These are phyloP conservation scores for Glomeris marginata DNA, from an alignment of 2,888 invertebrate species.

Conservation along the genomic window DNA sequence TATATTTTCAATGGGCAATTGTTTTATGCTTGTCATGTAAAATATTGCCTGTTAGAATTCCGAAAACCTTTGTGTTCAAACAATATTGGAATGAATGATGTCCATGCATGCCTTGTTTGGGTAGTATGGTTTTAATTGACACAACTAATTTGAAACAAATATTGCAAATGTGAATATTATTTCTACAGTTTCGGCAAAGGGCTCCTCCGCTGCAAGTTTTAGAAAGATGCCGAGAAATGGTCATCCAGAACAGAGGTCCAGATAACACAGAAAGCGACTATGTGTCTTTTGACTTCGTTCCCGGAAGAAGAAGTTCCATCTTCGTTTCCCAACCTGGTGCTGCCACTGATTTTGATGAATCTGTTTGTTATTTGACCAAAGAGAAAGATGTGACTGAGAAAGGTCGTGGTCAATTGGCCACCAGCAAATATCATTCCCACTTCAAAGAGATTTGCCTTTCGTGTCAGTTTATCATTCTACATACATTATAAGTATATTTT, in stretches of 20 bases:
- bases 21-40: neutral
- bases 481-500: neutral
- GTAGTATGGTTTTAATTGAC: too few relatives aligned
- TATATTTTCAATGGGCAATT: too few relatives aligned
- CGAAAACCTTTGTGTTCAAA: too few relatives aligned
- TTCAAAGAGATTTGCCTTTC: conserved; percentile 78
- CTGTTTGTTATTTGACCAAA: conserved; percentile 67
- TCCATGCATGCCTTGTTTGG: too few relatives aligned
- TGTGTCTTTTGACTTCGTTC: conserved; percentile 79
- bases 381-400: conserved; percentile 69
- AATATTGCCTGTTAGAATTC: too few relatives aligned
- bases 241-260: conserved; percentile 59
- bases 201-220: conserved; percentile 72
- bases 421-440: conserved; percentile 75
- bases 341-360: conserved; percentile 49
- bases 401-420: conserved; percentile 73
- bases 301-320: conserved; percentile 52
- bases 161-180: conserved; percentile 6
- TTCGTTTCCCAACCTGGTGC: conserved; percentile 6
- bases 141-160: neutral
- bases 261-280: conserved; percentile 72
- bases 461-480: conserved; percentile 45
- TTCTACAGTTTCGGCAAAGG: conserved; percentile 51
- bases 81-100: too few relatives aligned
- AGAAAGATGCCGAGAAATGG: conserved; percentile 76